These are phyloP conservation scores for Anolis carolinensis DNA, from an alignment of 2,113 vertebrate genomes.

Conservation along the genomic window DNA sequence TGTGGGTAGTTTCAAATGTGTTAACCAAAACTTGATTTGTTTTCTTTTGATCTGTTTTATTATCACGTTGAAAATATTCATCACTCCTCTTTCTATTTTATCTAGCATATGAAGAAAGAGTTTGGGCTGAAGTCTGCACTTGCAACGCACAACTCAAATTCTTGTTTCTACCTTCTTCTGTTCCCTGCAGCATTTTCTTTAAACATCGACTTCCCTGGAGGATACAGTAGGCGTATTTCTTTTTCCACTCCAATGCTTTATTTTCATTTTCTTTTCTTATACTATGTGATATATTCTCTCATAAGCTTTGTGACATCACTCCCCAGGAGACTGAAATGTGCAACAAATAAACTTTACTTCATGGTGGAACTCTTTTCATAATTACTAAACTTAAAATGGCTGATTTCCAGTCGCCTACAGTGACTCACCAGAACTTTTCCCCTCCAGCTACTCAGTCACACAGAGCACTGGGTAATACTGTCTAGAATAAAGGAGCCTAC, in stretches of 20 bases:
- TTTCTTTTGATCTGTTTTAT: too few species aligned
- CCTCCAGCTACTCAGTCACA: not conserved
- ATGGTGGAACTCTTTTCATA: not conserved
- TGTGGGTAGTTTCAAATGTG: too few species aligned
- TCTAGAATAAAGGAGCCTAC: not conserved
- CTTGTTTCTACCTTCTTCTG: not conserved
- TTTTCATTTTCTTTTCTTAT: not conserved
- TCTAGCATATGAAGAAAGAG: not conserved
- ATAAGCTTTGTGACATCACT: not conserved
- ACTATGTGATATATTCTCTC: not conserved
- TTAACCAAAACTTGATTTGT: too few species aligned
- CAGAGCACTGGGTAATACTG: not conserved
- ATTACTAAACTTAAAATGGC: not conserved
- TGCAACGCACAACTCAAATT: not conserved
- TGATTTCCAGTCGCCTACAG: not conserved
- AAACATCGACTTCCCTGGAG: not conserved
- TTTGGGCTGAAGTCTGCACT: not conserved
- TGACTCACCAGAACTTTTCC: not conserved
- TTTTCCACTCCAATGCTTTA: not conserved
- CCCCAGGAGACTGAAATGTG: not conserved
- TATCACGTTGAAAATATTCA: not conserved
- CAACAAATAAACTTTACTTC: not conserved
- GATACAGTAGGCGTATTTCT: not conserved
- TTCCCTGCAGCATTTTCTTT: not conserved
- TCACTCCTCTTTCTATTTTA: not conserved